Conservation (phyloP, 2,888 invertebrate species). For the Seira ritae region DNA sequence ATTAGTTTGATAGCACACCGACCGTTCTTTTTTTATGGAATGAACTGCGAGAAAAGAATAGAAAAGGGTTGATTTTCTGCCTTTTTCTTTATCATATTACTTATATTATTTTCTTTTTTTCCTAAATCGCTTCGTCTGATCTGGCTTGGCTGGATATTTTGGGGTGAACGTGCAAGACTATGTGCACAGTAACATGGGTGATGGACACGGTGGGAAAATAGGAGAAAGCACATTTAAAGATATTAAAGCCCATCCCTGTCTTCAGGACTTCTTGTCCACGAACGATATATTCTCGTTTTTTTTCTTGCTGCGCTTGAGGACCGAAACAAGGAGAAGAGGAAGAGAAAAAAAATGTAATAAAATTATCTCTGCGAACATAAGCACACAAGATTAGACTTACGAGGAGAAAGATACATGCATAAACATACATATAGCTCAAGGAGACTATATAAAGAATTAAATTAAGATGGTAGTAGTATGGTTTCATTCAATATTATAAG, state of each 20-base stretch:
- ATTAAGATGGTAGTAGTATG: too few relatives aligned
- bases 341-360: constrained; percentile 44
- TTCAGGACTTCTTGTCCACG: neutral
- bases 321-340: constrained; percentile 17
- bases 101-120: neutral
- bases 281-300: neutral
- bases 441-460: neutral
- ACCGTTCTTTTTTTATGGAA: constrained; percentile 49
- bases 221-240: neutral
- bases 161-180: neutral
- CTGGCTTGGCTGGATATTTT: neutral
- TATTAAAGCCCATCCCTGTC: constrained; percentile 4
- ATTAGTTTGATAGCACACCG: constrained; percentile 57
- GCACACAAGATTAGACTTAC: neutral
- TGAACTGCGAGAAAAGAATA: constrained; percentile 45
- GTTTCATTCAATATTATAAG: neutral
- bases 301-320: constrained; percentile 1
- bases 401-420: neutral
- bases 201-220: neutral
- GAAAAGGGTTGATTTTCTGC: constrained; percentile 54
- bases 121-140: neutral
- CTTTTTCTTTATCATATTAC: constrained; percentile 12
- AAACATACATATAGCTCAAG: neutral
- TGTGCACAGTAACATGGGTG: neutral
- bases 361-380: constrained; percentile 40